Percentiles rank a stretch among this genome's conserved stretches.
These are phyloP conservation scores for Drosophila nigrodunni DNA, from an alignment of 1,140 invertebrate genomes.

Conservation along the genomic window DNA sequence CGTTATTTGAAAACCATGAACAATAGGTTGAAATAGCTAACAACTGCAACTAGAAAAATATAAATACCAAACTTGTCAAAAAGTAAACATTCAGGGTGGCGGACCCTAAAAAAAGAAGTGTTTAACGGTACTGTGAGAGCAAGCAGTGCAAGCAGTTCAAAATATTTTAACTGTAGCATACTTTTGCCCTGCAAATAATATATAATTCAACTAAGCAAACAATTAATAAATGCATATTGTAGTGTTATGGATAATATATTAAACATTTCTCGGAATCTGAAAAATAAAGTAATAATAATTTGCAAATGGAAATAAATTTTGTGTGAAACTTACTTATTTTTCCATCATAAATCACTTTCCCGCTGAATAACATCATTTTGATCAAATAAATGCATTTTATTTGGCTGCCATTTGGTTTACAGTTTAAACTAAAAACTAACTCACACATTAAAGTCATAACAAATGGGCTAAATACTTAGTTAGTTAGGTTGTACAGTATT, in stretches of 20 bases:
- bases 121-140: too few species aligned
- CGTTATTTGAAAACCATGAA: slow-evolving; percentile 32
- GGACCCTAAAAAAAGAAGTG: too few species aligned
- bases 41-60: neutral
- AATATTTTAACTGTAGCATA: too few species aligned
- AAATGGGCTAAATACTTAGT: slow-evolving; percentile 55
- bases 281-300: too few species aligned
- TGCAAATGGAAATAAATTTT: neutral
- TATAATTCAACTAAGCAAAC: too few species aligned
- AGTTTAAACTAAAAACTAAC: slow-evolving; percentile 53
- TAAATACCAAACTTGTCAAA: slow-evolving; percentile 1
- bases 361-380: neutral
- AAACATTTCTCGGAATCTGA: too few species aligned
- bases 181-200: too few species aligned
- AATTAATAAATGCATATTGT: too few species aligned
- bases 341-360: neutral
- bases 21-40: slow-evolving; percentile 9
- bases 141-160: too few species aligned
- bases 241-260: too few species aligned
- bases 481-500: slow-evolving; percentile 56
- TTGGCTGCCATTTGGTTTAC: slow-evolving; percentile 57
- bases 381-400: slow-evolving; percentile 68
- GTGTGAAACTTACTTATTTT: neutral
- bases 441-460: slow-evolving; percentile 29
- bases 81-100: too few species aligned